Conservation (phyloP, 2,888 invertebrate species). For the Harpalus rubripes region DNA sequence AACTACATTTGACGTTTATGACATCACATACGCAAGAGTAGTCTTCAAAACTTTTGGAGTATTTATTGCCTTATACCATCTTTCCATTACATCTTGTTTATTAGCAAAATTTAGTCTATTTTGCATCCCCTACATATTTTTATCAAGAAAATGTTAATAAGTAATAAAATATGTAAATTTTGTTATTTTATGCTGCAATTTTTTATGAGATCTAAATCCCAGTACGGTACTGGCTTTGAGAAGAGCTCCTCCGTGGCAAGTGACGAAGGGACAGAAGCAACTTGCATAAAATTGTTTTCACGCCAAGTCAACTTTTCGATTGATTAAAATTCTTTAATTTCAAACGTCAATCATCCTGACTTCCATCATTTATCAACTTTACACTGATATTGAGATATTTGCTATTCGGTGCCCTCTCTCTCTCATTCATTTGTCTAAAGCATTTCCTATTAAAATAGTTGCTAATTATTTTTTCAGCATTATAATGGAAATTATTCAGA, state of each 20-base stretch:
- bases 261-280: slow-evolving; percentile 46
- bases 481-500: slow-evolving; percentile 7
- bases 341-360: slow-evolving; percentile 73
- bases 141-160: too few relatives aligned
- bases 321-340: slow-evolving; percentile 75
- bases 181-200: too few relatives aligned
- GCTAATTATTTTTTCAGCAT: slow-evolving; percentile 9
- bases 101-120: too few relatives aligned
- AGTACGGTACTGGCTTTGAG: neutral
- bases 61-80: too few relatives aligned
- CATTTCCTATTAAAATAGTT: neutral
- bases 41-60: too few relatives aligned
- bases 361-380: slow-evolving; percentile 69
- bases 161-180: too few relatives aligned
- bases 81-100: too few relatives aligned
- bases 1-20: too few relatives aligned
- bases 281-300: slow-evolving; percentile 71
- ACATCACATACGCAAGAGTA: too few relatives aligned
- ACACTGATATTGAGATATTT: slow-evolving; percentile 57
- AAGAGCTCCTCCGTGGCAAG: slow-evolving; percentile 7
- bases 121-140: too few relatives aligned
- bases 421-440: slow-evolving; percentile 12
- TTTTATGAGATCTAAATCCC: neutral
- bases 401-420: neutral
- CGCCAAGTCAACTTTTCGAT: slow-evolving; percentile 72